These are phyloP conservation scores for Tortricodes alternella DNA, from an alignment of 2,888 invertebrate species.

Conservation along the genomic window DNA sequence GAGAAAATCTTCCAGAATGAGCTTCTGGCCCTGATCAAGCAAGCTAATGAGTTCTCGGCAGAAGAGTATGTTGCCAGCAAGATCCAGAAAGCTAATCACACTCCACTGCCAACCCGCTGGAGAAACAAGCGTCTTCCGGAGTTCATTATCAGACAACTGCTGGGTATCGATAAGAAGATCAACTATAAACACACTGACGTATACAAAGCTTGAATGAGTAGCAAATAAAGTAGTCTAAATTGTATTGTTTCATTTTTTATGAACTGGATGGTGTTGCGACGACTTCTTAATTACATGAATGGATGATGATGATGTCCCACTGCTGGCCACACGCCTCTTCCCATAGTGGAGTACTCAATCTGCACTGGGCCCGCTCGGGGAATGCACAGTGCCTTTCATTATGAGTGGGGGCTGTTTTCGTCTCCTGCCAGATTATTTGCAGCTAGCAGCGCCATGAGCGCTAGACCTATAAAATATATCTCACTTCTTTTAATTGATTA, in stretches of 20 bases:
- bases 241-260: background rate
- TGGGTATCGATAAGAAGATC: slow-evolving; percentile 83
- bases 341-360: no score
- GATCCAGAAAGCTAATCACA: slow-evolving; percentile 83
- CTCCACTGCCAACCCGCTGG: slow-evolving; percentile 81
- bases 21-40: slow-evolving; percentile 86
- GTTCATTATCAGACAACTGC: slow-evolving; percentile 85
- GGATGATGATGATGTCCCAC: no score
- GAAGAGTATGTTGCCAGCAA: slow-evolving; percentile 87
- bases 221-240: slow-evolving; percentile 10
- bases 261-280: no score
- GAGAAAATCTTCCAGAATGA: slow-evolving; percentile 90
- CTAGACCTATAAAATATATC: no score
- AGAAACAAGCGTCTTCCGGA: slow-evolving; percentile 86
- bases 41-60: slow-evolving; percentile 89
- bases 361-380: no score
- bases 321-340: no score
- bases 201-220: slow-evolving; percentile 60
- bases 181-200: slow-evolving; percentile 75
- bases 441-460: no score
- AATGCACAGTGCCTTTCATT: no score
- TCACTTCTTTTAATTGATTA: no score
- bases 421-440: no score
- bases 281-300: no score
- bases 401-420: no score